Evolutionary conservation across 1,140 invertebrate species (phyloP), one percentile per base, ranked within the genome.

Genomic region (Aricia agestis): DNA sequence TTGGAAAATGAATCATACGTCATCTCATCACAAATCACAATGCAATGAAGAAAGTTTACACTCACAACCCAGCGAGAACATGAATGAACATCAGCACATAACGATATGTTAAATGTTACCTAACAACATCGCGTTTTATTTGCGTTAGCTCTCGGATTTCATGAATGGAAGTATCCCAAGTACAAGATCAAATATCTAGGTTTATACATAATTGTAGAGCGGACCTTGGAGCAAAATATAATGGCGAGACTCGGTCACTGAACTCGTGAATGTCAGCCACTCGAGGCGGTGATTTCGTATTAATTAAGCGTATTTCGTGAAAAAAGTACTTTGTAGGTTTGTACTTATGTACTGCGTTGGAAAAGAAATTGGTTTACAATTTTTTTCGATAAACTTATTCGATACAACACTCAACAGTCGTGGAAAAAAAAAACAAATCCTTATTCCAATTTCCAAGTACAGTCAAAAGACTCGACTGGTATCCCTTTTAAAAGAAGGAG

Each of bases 211-310:
- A 19, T 63, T 63, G 59, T 63, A 63, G 2, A 19, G 17, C 59
- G 10, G 19, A 63, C 18, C 59, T 63, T 61, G 68, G 25, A 70
- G 73, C 67, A 58, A 70, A 32, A 75, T 74, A 74, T 72, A 75
- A 75, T 70, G 59, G 59, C 18, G 59, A 11, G 0, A 63, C 18
- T 25, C 10, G 59, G 59, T 63, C 59, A 63, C n/a, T 63, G 59
- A 63, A 19, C 59, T 63, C 59, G 59, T 63, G 17, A 63, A 63
- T 63, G 59, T 63, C 59, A 63, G 59, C 17, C 59, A 25, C 18
- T 11, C n/a, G 18, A 19, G 17, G 4, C 10, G 3, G 1, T 63
- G 59, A 63, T 63, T 63, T 25, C 19, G 19, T 25, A 63, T 63
- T 63, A 18, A 63, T 63, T 63, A 63, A 63, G 18, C 18, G 18